phyloP scores from a whole-genome alignment of 1,140 invertebrate genomes.

The Homalodisca vitripennis region DNA sequence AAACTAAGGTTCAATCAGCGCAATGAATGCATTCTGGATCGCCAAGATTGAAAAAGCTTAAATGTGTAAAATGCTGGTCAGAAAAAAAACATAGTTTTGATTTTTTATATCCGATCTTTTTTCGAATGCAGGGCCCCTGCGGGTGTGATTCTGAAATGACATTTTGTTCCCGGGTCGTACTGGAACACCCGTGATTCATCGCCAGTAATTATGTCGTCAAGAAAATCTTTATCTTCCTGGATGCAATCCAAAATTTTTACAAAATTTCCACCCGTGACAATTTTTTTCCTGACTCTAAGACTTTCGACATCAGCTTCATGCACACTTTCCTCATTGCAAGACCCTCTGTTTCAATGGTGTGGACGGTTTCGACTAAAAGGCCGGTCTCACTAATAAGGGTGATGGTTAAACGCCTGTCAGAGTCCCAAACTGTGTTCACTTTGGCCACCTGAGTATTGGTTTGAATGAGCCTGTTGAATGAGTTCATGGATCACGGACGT shows the following conservation, averaged over 20 bases:
- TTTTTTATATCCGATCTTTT: background rate
- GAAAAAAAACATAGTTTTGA: background rate
- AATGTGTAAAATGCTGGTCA: too few species aligned
- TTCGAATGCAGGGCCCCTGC: background rate
- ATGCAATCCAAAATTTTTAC: background rate
- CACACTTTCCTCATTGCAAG: conserved; percentile 1
- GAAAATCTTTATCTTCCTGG: background rate
- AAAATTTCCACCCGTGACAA: background rate
- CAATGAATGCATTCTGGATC: too few species aligned
- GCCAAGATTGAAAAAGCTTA: too few species aligned
- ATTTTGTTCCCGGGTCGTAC: background rate
- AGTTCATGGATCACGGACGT: conserved; percentile 31
- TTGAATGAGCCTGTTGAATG: conserved; percentile 26
- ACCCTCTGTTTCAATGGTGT: too few species aligned
- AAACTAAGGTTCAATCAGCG: too few species aligned
- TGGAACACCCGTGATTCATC: background rate
- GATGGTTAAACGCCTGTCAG: too few species aligned
- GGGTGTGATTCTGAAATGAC: background rate
- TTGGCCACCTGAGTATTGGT: background rate
- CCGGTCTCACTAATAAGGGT: too few species aligned
- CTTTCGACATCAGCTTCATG: conserved; percentile 1
- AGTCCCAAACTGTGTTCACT: background rate
- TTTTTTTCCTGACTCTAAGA: background rate
- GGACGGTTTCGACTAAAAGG: too few species aligned
- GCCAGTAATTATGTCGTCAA: background rate